Base-by-base conservation (phyloP, 2,888 invertebrate species). In the Panopea generosa region DNA sequence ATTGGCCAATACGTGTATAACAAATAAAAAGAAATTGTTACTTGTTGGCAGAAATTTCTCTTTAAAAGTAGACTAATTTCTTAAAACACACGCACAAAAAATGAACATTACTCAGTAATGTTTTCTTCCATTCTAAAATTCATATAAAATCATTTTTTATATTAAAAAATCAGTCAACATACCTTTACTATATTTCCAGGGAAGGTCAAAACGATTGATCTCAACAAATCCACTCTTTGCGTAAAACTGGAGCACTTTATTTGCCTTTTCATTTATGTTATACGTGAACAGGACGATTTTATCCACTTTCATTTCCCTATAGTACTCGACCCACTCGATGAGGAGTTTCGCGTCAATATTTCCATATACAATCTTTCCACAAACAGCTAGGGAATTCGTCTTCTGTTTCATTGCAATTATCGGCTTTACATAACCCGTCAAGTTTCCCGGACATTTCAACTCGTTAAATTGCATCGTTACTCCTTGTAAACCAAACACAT, bases 321-420 rank as follows among this genome's bases (percentile, higher is more conserved):
- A 77, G 27, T 69, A 77, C 49, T 77, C 77, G 33, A 77, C 47
- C 77, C 77, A 77, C 22, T 77, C 77, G 0, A 77, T 49, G 11
- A 77, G 27, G 16, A 77, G 49, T 11, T 65, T 68, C 11, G 7
- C 29, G 47, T 69, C 61, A 7, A 77, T 18, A 27, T 72, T 60
- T 22, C 72, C 72, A 38, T 72, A 77, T 7, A 73, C 72, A 29
- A 77, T 77, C 52, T 77, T 77, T 2, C 52, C 60, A 45, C 77
- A 77, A 26, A 77, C 47, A n/a, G 72, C 77, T n/a, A 77, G 43
- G 1, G 77, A 65, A 7, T 57, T 29, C 16, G 49, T 20, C 0
- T 60, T 40, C 38, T 65, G 60, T n/a, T 14, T 16, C n/a, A 20
- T 29, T 6, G 77, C 40, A 1, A 65, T 14, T 11, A 52, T 20